A percentile compares a stretch with the other conserved stretches of the same genome.
Evolutionary conservation across 2,888 invertebrate genomes (phyloP).

Genomic region (Anticlea derivata): DNA sequence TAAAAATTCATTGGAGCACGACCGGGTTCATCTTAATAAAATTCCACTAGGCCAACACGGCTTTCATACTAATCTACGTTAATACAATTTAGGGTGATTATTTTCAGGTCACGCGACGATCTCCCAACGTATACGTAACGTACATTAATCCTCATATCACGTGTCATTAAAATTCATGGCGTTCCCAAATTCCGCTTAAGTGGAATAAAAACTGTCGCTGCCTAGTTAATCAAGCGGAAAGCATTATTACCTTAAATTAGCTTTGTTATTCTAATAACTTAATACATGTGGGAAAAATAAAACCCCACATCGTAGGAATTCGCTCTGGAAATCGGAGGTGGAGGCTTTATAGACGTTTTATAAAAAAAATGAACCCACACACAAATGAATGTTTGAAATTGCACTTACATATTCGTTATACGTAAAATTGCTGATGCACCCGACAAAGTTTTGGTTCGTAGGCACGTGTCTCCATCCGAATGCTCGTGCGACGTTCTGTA

Average conservation of each 20-base stretch:
- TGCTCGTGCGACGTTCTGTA: constrained; percentile 84
- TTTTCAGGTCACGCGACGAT: constrained; percentile 8
- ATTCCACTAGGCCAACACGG: too few species aligned
- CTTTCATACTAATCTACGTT: too few species aligned
- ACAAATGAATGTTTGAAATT: too few species aligned
- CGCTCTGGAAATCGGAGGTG: too few species aligned
- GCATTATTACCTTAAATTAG: constrained; percentile 28
- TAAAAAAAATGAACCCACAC: too few species aligned
- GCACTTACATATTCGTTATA: constrained; percentile 88
- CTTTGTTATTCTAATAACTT: constrained; percentile 11
- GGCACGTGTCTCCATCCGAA: constrained; percentile 89
- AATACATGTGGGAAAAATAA: too few species aligned
- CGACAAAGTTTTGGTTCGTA: constrained; percentile 89
- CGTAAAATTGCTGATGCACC: constrained; percentile 96
- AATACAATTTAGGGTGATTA: too few species aligned
- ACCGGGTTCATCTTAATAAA: too few species aligned
- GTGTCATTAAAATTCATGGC: constrained; percentile 25
- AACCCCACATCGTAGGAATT: too few species aligned
- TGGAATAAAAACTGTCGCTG: constrained; percentile 34
- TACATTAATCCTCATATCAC: constrained; percentile 26
- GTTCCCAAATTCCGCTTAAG: constrained; percentile 26
- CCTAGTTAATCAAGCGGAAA: constrained; percentile 36
- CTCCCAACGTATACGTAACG: not conserved
- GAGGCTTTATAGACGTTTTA: too few species aligned
- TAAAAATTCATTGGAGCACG: too few species aligned